A percentile compares a stretch with the other conserved stretches of the same genome.
These are phyloP conservation scores for Drosophila paracracens DNA, from an alignment of 2,888 invertebrate species.

Conservation along the genomic window DNA sequence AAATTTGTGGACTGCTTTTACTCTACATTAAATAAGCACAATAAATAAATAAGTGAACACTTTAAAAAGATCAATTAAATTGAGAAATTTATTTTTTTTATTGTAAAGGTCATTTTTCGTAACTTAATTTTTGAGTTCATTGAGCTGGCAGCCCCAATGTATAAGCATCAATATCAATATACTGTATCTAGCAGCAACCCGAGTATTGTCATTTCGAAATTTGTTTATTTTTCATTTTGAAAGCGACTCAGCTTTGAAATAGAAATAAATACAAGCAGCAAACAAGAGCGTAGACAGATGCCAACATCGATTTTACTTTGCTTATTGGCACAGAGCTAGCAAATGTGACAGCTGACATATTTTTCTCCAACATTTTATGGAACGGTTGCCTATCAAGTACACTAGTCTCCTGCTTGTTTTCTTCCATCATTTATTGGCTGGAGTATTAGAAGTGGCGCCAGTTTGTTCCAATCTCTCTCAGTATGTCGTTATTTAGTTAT, in stretches of 20 bases:
- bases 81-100: background rate
- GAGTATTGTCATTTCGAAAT: slow-evolving; percentile 73
- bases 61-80: background rate
- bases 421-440: background rate
- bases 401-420: slow-evolving; percentile 8
- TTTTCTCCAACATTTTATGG: slow-evolving; percentile 33
- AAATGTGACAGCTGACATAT: slow-evolving; percentile 64
- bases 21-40: background rate
- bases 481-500: background rate
- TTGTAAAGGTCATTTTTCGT: background rate
- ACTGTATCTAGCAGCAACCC: slow-evolving; percentile 26
- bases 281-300: slow-evolving; percentile 42
- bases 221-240: slow-evolving; percentile 77
- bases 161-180: slow-evolving; percentile 70
- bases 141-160: slow-evolving; percentile 20
- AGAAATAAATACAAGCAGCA: slow-evolving; percentile 49
- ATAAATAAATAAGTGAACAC: background rate
- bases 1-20: background rate
- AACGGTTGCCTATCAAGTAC: slow-evolving; percentile 2
- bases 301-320: slow-evolving; percentile 70
- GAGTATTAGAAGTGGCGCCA: slow-evolving; percentile 18
- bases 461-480: slow-evolving; percentile 7
- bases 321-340: slow-evolving; percentile 38
- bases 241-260: slow-evolving; percentile 43
- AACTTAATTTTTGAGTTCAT: slow-evolving; percentile 8